Percentiles rank a stretch among this genome's conserved stretches.
Evolutionary conservation across 2,888 invertebrate species (phyloP).

Genomic region (Asteroscopus sphinx): DNA sequence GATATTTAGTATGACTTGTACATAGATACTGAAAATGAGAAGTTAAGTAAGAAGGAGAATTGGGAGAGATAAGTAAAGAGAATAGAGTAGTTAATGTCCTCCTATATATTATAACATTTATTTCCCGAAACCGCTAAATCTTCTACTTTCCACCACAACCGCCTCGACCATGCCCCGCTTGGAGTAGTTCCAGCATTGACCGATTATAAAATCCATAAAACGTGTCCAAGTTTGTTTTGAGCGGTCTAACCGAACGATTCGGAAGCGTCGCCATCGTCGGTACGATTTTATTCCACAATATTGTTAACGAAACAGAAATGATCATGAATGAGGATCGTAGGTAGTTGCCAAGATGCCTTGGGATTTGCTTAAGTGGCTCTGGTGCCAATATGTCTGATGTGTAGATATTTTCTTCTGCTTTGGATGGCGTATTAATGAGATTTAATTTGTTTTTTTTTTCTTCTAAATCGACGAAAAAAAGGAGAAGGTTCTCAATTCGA

Average conservation of each 20-base stretch:
- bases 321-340: constrained; percentile 34
- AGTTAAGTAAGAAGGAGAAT: too few relatives aligned
- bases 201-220: constrained; percentile 85
- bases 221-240: constrained; percentile 77
- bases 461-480: too few relatives aligned
- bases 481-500: too few relatives aligned
- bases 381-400: constrained; percentile 54
- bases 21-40: too few relatives aligned
- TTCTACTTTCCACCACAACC: constrained; percentile 33
- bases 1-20: too few relatives aligned
- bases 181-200: constrained; percentile 79
- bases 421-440: constrained; percentile 36
- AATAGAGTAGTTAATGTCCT: too few relatives aligned
- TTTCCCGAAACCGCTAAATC: constrained; percentile 3
- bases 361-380: constrained; percentile 41
- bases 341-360: constrained; percentile 51
- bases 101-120: too few relatives aligned
- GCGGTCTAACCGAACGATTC: constrained; percentile 62
- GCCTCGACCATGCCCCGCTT: constrained; percentile 58
- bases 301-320: constrained; percentile 58
- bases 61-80: too few relatives aligned
- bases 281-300: constrained; percentile 60
- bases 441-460: constrained; percentile 1
- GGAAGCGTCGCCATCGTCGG: constrained; percentile 61
- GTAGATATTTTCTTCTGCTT: constrained; percentile 28